A percentile compares a stretch with the other conserved stretches of the same genome.
phyloP scores from a whole-genome alignment of 1,140 invertebrate species.

The Megalonaias nervosa region DNA sequence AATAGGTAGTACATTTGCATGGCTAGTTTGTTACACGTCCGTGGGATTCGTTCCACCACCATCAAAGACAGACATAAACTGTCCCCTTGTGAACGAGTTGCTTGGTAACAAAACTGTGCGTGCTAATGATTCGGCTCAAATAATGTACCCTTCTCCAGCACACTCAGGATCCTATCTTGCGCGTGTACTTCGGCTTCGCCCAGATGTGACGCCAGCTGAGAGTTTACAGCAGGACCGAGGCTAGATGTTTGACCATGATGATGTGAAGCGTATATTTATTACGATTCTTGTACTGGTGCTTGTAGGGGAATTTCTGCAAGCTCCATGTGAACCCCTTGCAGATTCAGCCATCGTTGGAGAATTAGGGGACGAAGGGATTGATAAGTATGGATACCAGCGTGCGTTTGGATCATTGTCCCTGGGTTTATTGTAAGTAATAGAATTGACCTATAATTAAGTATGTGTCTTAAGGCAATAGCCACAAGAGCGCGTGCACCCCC shows the following conservation, averaged over 20 bases:
- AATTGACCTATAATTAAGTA: too few species aligned
- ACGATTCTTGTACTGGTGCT: constrained; percentile 25
- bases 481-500: too few species aligned
- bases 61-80: constrained; percentile 8
- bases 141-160: constrained; percentile 1
- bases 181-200: background rate
- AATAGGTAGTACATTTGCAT: constrained; percentile 21
- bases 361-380: constrained; percentile 18
- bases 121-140: background rate
- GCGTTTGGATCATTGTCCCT: constrained; percentile 32
- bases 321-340: constrained; percentile 28
- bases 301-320: constrained; percentile 27
- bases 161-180: background rate
- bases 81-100: constrained; percentile 13
- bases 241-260: constrained; percentile 17
- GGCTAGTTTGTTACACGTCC: constrained; percentile 18
- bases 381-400: constrained; percentile 33
- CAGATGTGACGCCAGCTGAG: constrained; percentile 15
- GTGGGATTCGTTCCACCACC: constrained; percentile 27
- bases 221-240: constrained; percentile 32
- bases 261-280: constrained; percentile 1
- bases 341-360: constrained; percentile 29
- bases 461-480: too few species aligned
- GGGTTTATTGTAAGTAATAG: constrained; percentile 20
- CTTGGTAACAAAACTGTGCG: background rate